These are phyloP conservation scores for Hippoglossus stenolepis DNA, from an alignment of 2,113 vertebrate species.

Conservation along the genomic window DNA sequence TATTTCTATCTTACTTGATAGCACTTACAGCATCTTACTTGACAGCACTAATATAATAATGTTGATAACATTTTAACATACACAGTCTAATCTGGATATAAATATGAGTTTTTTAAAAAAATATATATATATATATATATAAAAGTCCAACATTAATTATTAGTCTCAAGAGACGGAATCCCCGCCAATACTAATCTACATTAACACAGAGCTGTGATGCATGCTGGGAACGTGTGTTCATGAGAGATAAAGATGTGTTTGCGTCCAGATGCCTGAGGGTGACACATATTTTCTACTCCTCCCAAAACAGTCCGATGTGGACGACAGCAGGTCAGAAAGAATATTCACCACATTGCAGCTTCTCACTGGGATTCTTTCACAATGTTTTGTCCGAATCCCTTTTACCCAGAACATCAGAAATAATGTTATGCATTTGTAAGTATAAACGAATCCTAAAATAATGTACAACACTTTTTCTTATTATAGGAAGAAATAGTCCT, in stretches of 20 bases:
- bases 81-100: background rate
- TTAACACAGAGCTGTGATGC: conserved; percentile 15
- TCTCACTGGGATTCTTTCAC: background rate
- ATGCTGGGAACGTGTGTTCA: conserved; percentile 63
- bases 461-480: too few species aligned
- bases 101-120: background rate
- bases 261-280: conserved; percentile 43
- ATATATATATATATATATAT: too few species aligned
- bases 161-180: conserved; percentile 35
- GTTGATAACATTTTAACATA: background rate
- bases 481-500: background rate
- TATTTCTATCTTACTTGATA: background rate
- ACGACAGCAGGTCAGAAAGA: conserved; percentile 2
- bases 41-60: background rate
- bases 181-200: conserved; percentile 11
- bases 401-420: background rate
- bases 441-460: background rate
- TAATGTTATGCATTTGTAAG: background rate
- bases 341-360: background rate
- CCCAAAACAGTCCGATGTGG: conserved; percentile 41
- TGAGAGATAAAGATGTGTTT: conserved; percentile 74
- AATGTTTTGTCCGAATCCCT: background rate
- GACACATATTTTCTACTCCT: conserved; percentile 48
- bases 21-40: background rate
- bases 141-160: background rate